Percentiles rank a stretch among this genome's conserved stretches.
Evolutionary conservation across 2,113 vertebrate genomes (phyloP).

Genomic region (Urocolius indicus): DNA sequence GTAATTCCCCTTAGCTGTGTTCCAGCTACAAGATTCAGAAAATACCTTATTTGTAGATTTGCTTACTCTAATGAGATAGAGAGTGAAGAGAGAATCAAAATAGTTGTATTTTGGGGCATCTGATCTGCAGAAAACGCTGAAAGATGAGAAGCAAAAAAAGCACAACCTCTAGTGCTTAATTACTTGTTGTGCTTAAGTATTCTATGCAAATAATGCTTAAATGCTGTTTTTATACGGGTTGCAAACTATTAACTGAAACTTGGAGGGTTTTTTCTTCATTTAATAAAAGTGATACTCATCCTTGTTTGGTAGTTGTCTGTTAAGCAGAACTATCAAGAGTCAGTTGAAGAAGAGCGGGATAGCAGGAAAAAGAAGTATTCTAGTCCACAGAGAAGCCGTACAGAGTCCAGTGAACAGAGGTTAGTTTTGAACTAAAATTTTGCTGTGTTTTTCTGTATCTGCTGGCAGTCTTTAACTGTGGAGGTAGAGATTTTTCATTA

Average conservation of each 20-base stretch:
- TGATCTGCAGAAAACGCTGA: not conserved
- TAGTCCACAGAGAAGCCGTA: conserved; percentile 90
- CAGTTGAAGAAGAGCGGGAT: conserved; percentile 90
- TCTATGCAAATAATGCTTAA: not conserved
- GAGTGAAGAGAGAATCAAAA: not conserved
- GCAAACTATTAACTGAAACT: not conserved
- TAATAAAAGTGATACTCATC: not conserved
- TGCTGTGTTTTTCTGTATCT: not conserved
- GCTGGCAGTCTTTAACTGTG: not conserved
- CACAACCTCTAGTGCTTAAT: not conserved
- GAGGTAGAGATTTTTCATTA: not conserved
- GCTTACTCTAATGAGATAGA: not conserved
- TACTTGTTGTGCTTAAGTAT: not conserved
- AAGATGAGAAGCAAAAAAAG: not conserved
- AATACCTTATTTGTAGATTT: not conserved
- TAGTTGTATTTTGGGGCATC: not conserved
- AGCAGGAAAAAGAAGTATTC: conserved; percentile 88
- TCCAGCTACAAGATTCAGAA: not conserved
- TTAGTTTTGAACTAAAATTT: conserved; percentile 63
- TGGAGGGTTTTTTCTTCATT: not conserved
- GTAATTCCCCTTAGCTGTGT: not conserved
- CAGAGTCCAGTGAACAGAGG: conserved; percentile 92
- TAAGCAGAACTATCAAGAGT: conserved; percentile 82
- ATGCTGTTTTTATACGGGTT: not conserved
- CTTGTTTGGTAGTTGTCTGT: conserved; percentile 21